Conservation (phyloP, 2,113 vertebrate genomes). For the Rhea americana region DNA sequence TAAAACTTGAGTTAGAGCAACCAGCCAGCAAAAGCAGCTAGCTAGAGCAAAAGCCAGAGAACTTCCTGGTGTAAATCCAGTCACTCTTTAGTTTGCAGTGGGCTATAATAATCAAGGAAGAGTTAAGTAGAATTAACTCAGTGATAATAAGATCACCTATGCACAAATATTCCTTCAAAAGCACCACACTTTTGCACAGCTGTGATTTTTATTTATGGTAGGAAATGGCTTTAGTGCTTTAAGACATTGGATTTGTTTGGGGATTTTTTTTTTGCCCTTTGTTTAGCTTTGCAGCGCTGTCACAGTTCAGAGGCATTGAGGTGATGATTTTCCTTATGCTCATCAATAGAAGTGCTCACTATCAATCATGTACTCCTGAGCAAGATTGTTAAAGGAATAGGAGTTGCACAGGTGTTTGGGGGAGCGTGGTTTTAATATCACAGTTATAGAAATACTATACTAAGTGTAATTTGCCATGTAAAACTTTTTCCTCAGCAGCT, state of each 20-base stretch:
- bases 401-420: not conserved
- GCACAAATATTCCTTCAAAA: not conserved
- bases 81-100: not conserved
- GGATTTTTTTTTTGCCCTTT: slow-evolving; percentile 22
- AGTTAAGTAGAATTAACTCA: not conserved
- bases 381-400: slow-evolving; percentile 36
- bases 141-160: not conserved
- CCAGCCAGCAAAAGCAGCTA: not conserved
- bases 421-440: not conserved
- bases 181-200: not conserved
- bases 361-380: slow-evolving; percentile 42
- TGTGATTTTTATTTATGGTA: not conserved
- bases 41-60: not conserved
- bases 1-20: not conserved
- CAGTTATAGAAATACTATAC: not conserved
- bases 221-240: slow-evolving; percentile 7
- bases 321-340: slow-evolving; percentile 27
- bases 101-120: not conserved
- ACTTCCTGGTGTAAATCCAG: not conserved
- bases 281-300: slow-evolving; percentile 46
- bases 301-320: slow-evolving; percentile 4
- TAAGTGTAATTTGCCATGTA: not conserved
- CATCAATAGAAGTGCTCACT: slow-evolving; percentile 16
- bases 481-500: not conserved
- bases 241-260: slow-evolving; percentile 19